Evolutionary conservation across 2,797 vertebrate species (phyloP), one percentile per base, ranked within the genome.

Genomic region (Enteromius anoplus): DNA sequence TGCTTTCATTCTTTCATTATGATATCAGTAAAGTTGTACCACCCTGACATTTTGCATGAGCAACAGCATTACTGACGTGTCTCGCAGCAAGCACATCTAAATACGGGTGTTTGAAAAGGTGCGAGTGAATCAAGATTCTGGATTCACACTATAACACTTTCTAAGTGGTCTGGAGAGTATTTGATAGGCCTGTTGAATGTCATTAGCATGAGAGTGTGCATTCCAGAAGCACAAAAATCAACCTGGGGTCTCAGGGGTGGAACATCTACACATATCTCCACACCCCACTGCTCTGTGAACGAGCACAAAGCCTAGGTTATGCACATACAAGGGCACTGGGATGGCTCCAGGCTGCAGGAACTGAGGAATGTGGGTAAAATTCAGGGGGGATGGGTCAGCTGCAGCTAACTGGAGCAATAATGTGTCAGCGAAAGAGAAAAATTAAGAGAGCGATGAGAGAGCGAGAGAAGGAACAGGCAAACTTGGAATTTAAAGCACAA

Each of bases 281-380:
- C 64, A 80, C 71, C 66, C 49, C 14, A 78, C 26, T 80, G 70
- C 62, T 78, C 65, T 80, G 47, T 7, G 75, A 76, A 71, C 37
- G n/a, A 80, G 72, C 73, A 51, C 72, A 81, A 37, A 76, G 70
- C 79, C 81, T 75, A 86, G 85, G 75, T 82, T 86, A 81, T 84
- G 85, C 82, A 84, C 75, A 60, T 86, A 84, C 85, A 85, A 84
- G 83, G 87, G 83, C 83, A 86, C 69, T 78, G 42, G 72, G 72
- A 83, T 69, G 72, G 85, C 76, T 80, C 51, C 45, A 55, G 82
- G 77, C 82, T 68, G 73, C 83, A 86, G 83, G 80, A 85, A 84
- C 83, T 81, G 78, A 75, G 86, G 88, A 88, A 86, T 85, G 88
- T 86, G 85, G 86, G 86, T 81, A 78, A 79, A 85, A 81, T 75